Evolutionary conservation across 1,140 invertebrate species (phyloP), one percentile per base, ranked within the genome.

Genomic region (Bombyx mandarina): DNA sequence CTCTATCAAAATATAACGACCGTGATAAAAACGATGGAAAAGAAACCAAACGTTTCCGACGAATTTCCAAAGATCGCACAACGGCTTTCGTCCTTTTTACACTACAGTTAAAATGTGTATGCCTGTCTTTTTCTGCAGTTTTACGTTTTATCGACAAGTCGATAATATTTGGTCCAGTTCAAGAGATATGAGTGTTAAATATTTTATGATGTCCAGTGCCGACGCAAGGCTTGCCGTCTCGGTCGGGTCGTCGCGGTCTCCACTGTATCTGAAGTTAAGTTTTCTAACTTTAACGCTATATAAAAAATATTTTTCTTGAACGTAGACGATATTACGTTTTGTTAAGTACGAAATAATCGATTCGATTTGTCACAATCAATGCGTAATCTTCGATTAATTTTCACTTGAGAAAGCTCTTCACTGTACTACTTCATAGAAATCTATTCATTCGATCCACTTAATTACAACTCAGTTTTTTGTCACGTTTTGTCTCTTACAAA

Each of bases 1-100:
- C 77, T 79, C 79, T 81, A 85, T 87, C 80, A 87, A 87, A 85
- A 85, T 81, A 82, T 87, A 87, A 85, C 83, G 83, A 77, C 76
- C 60, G 60, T 78, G 78, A 87, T 85, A 84, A 85, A 83, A 84
- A 75, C 82, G 79, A 82, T 84, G 75, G 79, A 80, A 73, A 86
- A 86, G 83, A 85, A 86, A 86, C 82, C 79, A 83, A 86, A 77
- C 75, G 74, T 71, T 76, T 75, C 72, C 71, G 66, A 71, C 73
- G 73, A 83, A 82, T 83, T 85, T 84, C 74, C 74, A 82, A 84
- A 86, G 79, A 83, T 82, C 73, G 72, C 75, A 75, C 72, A 82
- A 79, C 80, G 77, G 78, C 67, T 53, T 63, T 52, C 64, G 58
- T 83, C 77, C 66, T 62, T 71, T 52, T 81, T 75, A 64, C 50